These are phyloP conservation scores for Corapipo altera DNA, from an alignment of 2,113 vertebrate genomes.

Conservation along the genomic window DNA sequence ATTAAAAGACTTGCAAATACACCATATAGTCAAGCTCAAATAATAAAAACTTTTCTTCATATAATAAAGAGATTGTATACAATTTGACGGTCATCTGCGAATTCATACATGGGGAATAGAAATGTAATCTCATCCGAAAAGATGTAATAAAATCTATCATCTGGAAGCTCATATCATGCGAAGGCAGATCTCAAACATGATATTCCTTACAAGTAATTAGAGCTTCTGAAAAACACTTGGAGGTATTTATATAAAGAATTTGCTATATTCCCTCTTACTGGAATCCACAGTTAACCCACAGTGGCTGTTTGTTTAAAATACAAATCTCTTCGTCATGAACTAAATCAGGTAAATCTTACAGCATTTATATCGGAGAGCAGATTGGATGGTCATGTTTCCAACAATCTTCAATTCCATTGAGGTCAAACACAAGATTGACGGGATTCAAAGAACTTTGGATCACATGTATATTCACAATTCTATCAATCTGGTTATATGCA, in stretches of 20 bases:
- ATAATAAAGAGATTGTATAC: neutral
- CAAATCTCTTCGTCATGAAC: neutral
- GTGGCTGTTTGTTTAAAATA: neutral
- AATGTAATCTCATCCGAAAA: neutral
- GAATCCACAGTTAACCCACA: neutral
- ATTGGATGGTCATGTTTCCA: neutral
- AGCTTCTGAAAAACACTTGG: neutral
- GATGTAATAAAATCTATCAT: neutral
- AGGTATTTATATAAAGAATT: neutral
- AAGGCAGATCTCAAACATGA: neutral
- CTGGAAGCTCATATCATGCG: neutral
- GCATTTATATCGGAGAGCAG: neutral
- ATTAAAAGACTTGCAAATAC: neutral
- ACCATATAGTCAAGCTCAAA: neutral
- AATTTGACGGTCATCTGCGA: neutral
- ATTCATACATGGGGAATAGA: neutral
- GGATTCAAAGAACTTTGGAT: neutral
- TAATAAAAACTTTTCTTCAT: neutral
- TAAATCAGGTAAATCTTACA: neutral
- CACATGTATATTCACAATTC: neutral
- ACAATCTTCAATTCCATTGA: neutral
- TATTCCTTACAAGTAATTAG: neutral
- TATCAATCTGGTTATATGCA: neutral
- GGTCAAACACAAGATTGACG: neutral
- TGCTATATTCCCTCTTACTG: neutral